Evolutionary conservation across 1,140 invertebrate species (phyloP), one percentile per base, ranked within the genome.

Genomic region (Ditylenchus dipsaci): DNA sequence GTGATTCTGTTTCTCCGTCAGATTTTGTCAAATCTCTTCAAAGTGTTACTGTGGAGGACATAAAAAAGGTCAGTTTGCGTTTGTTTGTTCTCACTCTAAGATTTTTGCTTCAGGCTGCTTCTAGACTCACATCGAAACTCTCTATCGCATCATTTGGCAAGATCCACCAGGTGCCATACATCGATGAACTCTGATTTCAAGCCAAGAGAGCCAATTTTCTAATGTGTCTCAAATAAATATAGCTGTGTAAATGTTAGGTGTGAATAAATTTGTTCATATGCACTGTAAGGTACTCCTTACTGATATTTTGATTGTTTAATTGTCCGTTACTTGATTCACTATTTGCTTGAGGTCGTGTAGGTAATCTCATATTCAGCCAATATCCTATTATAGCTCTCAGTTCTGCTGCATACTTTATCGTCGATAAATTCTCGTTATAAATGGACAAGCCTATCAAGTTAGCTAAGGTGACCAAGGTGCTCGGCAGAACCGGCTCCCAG

Each of bases 401-500:
- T 38, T 38, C 33, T 38, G 33, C 33, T 38, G 33, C 33, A 5
- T 11, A 5, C 3, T 38, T 5, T 38, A 38, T 38, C 33, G 33
- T 38, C 33, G 33, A 38, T 11, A 38, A 38, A 38, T 38, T 38
- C 11, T 38, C 33, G 33, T 3, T 38, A 61, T 7, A 21, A 67
- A 80, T 82, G 79, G 79, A 80, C 59, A 80, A 80, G 72, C 79
- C 78, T n/a, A 78, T 73, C 23, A 79, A 79, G 67, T 76, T 82
- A 61, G 80, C 78, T 43, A 80, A 79, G 57, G 88, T 89, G 3
- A 88, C 93, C 69, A 95, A 96, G 87, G 90, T 97, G 78, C 87
- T 98, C 79, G 95, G 95, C 62, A 90, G 95, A 82, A 97, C 95
- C 72, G 95, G 95, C 49, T 96, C 93, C 69, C 95, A 97, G 84